Base-by-base conservation (phyloP, 2,888 invertebrate species). In the Megamerina dolium region DNA sequence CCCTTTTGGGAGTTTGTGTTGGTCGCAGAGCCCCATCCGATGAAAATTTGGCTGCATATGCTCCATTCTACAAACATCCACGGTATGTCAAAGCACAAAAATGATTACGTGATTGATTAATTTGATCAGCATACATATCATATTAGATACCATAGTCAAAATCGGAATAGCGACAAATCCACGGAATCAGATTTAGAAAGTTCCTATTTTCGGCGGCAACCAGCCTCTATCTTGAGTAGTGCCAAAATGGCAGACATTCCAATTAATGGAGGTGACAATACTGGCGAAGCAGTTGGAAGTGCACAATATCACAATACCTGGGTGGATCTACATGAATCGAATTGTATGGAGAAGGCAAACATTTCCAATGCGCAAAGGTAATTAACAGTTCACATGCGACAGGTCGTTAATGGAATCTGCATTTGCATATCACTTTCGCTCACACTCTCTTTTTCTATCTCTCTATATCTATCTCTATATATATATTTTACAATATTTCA, bases 1-100 rank as follows among this genome's bases (percentile, higher is more conserved):
- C 87, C 55, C 81, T 90, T 62, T 74, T 91, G 61, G 89, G 90
- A 59, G 88, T 87, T 51, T 91, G 90, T 73, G 88, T 90, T 58
- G 81, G 88, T 52, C 80, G 87, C 63, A 82, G 87, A 63, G 85
- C 84, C 56, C 88, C 90, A 56, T 89, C 89, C 57, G 90, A 91
- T 73, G 90, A 91, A 74, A 90, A 90, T 68, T 77, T 90, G 61
- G 80, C 82, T 59, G 87, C 87, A 61, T 85, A 83, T 71, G 87
- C 86, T 41, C 87, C 87, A 49, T 85, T 86, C 69, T 85, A 86
- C 55, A 78, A 86, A 63, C 82, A 82, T 76, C 81, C 82, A 60
- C 81, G 83, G 78, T 79, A 70, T 23, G 23, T 23, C 10, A 23
- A 8, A 23, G 23, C 6, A 23, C 23, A 8, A 8, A 8, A 23